Evolutionary conservation across 2,113 vertebrate species (phyloP).

Genomic region (Orcinus orca): DNA sequence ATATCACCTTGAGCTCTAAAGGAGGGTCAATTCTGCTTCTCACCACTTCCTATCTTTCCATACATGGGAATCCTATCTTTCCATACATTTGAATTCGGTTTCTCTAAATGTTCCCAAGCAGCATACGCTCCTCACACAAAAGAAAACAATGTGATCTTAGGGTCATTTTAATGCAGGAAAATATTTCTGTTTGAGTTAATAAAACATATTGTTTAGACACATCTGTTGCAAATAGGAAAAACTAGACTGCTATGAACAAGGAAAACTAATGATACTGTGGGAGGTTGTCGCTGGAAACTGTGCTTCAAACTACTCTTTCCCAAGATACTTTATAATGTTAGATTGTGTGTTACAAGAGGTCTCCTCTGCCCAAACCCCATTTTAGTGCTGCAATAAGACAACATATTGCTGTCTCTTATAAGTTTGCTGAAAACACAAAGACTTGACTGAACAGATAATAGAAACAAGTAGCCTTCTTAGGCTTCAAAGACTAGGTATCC

Average conservation of each 20-base stretch:
- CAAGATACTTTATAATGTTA: not conserved
- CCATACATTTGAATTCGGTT: not conserved
- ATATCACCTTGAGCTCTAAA: not conserved
- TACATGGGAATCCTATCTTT: not conserved
- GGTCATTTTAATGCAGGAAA: not conserved
- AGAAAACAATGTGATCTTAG: not conserved
- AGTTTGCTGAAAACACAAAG: not conserved
- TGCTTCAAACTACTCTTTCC: not conserved
- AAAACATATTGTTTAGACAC: not conserved
- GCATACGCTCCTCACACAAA: not conserved
- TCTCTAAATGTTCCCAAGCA: not conserved
- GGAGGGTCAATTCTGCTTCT: not conserved
- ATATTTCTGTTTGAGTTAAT: not conserved
- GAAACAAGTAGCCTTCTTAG: not conserved
- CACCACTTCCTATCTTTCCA: not conserved
- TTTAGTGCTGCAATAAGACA: not conserved
- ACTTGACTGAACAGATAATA: not conserved
- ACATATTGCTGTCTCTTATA: not conserved
- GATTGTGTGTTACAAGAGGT: not conserved
- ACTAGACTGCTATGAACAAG: not conserved
- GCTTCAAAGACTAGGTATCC: not conserved
- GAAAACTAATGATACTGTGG: not conserved
- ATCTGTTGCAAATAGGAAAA: conserved; percentile 1
- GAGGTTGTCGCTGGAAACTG: not conserved
- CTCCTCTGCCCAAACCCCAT: not conserved